Evolutionary conservation across 1,140 invertebrate genomes (phyloP).

Genomic region (Papilio glaucus): DNA sequence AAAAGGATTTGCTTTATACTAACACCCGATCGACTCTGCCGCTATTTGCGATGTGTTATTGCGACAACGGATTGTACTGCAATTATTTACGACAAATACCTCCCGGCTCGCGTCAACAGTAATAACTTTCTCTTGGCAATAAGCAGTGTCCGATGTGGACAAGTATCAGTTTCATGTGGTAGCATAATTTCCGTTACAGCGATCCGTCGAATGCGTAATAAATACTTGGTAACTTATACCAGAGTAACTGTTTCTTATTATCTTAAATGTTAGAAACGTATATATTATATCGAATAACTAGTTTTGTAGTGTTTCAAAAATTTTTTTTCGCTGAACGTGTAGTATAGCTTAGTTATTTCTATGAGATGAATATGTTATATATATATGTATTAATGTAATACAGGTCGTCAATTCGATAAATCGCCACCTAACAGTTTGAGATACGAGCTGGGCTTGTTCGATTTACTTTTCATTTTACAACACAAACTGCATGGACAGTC

Average conservation of each 20-base stretch:
- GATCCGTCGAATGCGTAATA: conserved; percentile 22
- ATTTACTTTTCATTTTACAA: conserved; percentile 27
- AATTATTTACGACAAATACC: conserved; percentile 28
- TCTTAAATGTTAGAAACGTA: not conserved
- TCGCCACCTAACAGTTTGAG: not conserved
- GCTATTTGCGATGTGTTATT: not conserved
- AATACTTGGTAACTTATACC: conserved; percentile 32
- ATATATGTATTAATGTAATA: not conserved
- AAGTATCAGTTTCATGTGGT: conserved; percentile 26
- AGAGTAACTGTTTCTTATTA: conserved; percentile 9
- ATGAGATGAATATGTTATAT: no score
- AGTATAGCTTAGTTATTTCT: no score
- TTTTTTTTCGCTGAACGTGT: not conserved
- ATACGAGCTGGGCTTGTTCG: not conserved
- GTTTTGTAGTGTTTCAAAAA: not conserved
- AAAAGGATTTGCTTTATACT: not conserved
- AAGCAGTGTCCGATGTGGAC: conserved; percentile 43
- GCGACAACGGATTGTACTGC: not conserved
- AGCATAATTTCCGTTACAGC: conserved; percentile 24
- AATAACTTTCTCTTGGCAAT: conserved; percentile 52
- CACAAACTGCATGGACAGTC: conserved; percentile 3
- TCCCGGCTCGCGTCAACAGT: conserved; percentile 1
- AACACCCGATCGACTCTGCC: not conserved
- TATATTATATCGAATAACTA: not conserved
- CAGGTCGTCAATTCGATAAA: not conserved